Conservation (phyloP, 2,113 vertebrate genomes). For the Xenus cinereus region DNA sequence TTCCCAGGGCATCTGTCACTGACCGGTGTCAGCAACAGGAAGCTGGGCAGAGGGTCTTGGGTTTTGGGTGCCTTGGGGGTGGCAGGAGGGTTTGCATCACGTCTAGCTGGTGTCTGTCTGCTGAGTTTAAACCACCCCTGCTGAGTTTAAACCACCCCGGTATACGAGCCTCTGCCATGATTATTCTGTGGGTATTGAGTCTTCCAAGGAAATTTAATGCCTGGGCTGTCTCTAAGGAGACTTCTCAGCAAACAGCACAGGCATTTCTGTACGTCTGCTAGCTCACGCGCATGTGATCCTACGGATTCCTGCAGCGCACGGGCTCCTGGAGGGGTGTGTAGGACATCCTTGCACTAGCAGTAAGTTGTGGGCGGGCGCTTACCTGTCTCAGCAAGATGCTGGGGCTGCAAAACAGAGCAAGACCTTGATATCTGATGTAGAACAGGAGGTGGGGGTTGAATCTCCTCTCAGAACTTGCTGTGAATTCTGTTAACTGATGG, state of each 20-base stretch:
- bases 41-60: background rate
- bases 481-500: background rate
- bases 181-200: background rate
- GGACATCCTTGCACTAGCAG: background rate
- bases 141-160: background rate
- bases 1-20: accelerated
- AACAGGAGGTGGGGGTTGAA: background rate
- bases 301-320: background rate
- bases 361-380: accelerated
- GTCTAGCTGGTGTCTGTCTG: background rate
- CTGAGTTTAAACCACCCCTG: background rate
- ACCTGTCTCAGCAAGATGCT: background rate
- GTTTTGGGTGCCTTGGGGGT: background rate
- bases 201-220: background rate
- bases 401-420: background rate
- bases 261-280: background rate
- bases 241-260: background rate
- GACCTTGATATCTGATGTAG: background rate
- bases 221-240: conserved; percentile 21
- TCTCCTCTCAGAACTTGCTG: background rate
- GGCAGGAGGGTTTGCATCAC: background rate
- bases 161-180: background rate
- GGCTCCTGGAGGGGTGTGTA: background rate
- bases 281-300: background rate
- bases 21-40: accelerated